phyloP scores from a whole-genome alignment of 1,140 invertebrate species.

The Cotesia vestalis region DNA sequence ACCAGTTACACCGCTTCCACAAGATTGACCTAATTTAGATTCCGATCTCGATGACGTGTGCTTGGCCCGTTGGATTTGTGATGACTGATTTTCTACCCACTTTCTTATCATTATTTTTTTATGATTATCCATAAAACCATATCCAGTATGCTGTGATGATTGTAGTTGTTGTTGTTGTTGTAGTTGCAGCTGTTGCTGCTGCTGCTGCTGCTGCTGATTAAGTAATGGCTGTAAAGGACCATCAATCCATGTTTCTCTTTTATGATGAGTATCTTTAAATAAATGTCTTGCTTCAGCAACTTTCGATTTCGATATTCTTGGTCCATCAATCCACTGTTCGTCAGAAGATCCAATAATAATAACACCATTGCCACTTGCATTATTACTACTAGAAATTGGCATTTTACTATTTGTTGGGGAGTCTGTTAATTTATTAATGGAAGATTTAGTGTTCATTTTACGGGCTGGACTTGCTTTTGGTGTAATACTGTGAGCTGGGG shows the following conservation, averaged over 20 bases:
- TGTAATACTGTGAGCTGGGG: constrained; percentile 67
- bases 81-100: constrained; percentile 92
- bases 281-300: constrained; percentile 83
- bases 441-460: constrained; percentile 59
- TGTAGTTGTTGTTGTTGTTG: constrained; percentile 57
- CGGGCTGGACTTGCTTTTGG: constrained; percentile 71
- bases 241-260: constrained; percentile 93
- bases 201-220: constrained; percentile 40
- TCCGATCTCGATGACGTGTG: constrained; percentile 59
- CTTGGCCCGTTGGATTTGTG: constrained; percentile 71
- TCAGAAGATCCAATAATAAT: constrained; percentile 65
- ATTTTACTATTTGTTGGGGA: constrained; percentile 59
- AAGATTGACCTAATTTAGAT: constrained; percentile 57
- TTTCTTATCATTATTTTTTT: constrained; percentile 92
- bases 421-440: constrained; percentile 55
- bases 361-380: no score
- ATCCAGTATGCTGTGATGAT: constrained; percentile 67
- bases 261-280: constrained; percentile 81
- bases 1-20: constrained; percentile 48
- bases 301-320: constrained; percentile 83
- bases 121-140: constrained; percentile 90
- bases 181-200: constrained; percentile 60
- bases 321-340: constrained; percentile 96
- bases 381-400: constrained; percentile 48
- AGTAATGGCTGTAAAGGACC: constrained; percentile 75